These are phyloP conservation scores for Sarcophaga peregrina DNA, from an alignment of 1,140 invertebrate genomes.

Conservation along the genomic window DNA sequence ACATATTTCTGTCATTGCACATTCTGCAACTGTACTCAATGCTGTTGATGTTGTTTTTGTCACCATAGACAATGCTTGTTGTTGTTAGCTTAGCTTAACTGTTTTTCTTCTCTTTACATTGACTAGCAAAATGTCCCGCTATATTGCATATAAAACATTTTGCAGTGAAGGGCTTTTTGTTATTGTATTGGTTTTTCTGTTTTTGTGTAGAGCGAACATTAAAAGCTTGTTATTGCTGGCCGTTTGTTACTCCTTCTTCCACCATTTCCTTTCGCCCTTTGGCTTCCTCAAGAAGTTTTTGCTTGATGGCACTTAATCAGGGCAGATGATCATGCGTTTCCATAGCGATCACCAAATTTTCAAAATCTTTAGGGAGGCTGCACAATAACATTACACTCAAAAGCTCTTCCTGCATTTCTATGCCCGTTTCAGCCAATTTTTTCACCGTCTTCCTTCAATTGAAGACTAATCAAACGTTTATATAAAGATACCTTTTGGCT, in stretches of 20 bases:
- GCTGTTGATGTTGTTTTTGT: neutral
- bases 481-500: conserved; percentile 28
- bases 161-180: conserved; percentile 1
- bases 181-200: neutral
- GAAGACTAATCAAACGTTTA: conserved; percentile 24
- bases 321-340: conserved; percentile 43
- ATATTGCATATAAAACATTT: conserved; percentile 20
- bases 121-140: conserved; percentile 1
- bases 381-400: conserved; percentile 29
- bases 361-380: conserved; percentile 13
- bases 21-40: no score
- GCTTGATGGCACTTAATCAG: conserved; percentile 11
- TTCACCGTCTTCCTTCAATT: conserved; percentile 25
- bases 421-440: conserved; percentile 42
- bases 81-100: neutral
- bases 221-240: conserved; percentile 12
- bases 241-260: neutral
- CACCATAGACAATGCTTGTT: neutral
- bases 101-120: conserved; percentile 33
- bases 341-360: conserved; percentile 46
- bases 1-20: conserved; percentile 31
- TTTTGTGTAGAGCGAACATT: neutral
- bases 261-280: conserved; percentile 17
- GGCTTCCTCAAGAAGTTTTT: conserved; percentile 42
- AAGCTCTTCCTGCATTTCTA: conserved; percentile 38